Base-by-base conservation (phyloP, 2,888 invertebrate genomes). In the Netelia virgata region DNA sequence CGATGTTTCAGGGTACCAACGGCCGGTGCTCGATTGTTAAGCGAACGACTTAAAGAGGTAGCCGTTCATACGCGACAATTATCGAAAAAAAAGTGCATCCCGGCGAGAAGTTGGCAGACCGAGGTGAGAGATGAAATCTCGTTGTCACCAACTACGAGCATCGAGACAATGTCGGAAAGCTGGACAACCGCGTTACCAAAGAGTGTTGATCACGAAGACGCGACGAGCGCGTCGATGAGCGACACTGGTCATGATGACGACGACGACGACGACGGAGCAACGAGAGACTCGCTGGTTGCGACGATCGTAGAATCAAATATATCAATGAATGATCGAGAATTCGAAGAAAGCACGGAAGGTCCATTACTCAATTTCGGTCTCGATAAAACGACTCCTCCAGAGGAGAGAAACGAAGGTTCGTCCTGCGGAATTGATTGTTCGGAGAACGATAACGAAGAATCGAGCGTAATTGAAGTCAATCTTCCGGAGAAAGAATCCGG, bases 41-140 rank as follows among this genome's bases (percentile, higher is more conserved):
- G 90, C 82, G 90, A 88, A 73, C 91, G 89, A 75, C 76, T 93
- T 43, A 92, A 92, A 74, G 91, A 93, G 83, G 90, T 93, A n/a
- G 92, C 90, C 18, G 88, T 83, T 86, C 92, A 91, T 64, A 91
- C 92, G 2, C 89, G 91, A 69, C 90, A 91, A 80, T 87, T 93
- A 55, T 89, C 89, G 6, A 91, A 84, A 5, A 91, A 83, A 57
- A 92, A 91, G 41, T 90, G 87, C 83, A 86, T 87, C 53, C 85
- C 88, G 10, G 77, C 82, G 14, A 74, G 85, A 18, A 75, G 83
- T 78, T 14, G 59, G 47, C 18, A 55, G 20, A 70, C 9, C 28
- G 50, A 64, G 8, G 20, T 43, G 18, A 50, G 57, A 10, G 72
- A 72, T 11, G 47, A 18, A 6, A 47, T 55, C 3, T 55, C 59